Percentiles rank a stretch among this genome's conserved stretches.
Conservation (phyloP, 2,797 vertebrate genomes). For the Paramormyrops hopkinsi region DNA sequence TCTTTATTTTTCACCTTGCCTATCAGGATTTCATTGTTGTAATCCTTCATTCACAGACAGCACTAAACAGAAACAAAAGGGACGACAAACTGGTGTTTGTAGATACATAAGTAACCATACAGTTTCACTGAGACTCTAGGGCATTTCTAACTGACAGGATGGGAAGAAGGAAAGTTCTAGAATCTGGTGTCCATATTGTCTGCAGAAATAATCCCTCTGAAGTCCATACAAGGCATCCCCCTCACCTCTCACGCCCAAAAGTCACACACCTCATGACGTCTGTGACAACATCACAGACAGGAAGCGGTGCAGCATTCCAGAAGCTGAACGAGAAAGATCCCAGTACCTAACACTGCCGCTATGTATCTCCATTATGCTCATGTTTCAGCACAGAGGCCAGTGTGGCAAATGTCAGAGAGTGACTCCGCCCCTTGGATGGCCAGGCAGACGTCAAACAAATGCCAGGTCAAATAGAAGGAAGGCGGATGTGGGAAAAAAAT, state of each 20-base stretch:
- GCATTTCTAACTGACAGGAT: slow-evolving; percentile 11
- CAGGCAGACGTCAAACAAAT: slow-evolving; percentile 39
- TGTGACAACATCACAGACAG: not conserved
- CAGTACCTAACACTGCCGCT: not conserved
- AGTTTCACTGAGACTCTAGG: slow-evolving; percentile 11
- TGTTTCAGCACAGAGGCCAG: not conserved
- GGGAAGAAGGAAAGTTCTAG: not conserved
- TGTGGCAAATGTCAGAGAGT: not conserved
- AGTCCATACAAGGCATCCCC: not conserved
- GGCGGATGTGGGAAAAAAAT: slow-evolving; percentile 41
- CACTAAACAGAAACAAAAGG: slow-evolving; percentile 15
- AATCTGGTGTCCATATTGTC: not conserved
- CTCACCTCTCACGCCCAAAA: not conserved
- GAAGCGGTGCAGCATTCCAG: not conserved
- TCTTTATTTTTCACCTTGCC: slow-evolving; percentile 56
- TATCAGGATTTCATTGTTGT: slow-evolving; percentile 40
- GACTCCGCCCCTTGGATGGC: not conserved
- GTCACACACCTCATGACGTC: not conserved
- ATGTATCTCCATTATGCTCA: not conserved
- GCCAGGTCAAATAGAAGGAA: slow-evolving; percentile 55
- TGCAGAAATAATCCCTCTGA: not conserved
- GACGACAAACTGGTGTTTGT: slow-evolving; percentile 11
- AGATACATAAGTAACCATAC: slow-evolving; percentile 20
- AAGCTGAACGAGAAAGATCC: not conserved
- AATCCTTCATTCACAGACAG: slow-evolving; percentile 20